These are phyloP conservation scores for Entomobrya multifasciata DNA, from an alignment of 2,888 invertebrate genomes.

Conservation along the genomic window DNA sequence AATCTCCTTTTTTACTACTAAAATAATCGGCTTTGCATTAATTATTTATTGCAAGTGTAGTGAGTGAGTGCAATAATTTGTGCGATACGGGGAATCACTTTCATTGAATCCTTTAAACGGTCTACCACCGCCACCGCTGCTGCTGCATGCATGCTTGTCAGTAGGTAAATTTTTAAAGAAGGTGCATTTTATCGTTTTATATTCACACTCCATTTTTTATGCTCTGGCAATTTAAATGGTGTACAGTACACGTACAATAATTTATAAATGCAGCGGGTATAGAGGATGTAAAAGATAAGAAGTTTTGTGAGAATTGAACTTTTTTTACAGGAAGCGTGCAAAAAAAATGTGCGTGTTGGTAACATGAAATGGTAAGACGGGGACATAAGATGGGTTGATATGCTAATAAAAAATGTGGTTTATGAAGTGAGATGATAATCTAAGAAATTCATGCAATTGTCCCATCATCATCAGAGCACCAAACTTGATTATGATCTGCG, in stretches of 20 bases:
- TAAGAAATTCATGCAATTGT: constrained; percentile 58
- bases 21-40: neutral
- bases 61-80: too few species aligned
- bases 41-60: too few species aligned
- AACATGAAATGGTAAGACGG: neutral
- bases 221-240: neutral
- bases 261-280: too few species aligned
- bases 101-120: constrained; percentile 56
- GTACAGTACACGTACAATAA: too few species aligned
- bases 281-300: neutral
- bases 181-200: too few species aligned
- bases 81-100: constrained; percentile 23
- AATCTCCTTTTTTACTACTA: too few species aligned
- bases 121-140: constrained; percentile 16
- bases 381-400: neutral
- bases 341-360: too few species aligned
- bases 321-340: neutral
- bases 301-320: neutral
- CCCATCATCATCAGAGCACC: constrained; percentile 31
- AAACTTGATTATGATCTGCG: neutral
- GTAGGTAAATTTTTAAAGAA: too few species aligned
- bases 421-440: constrained; percentile 31
- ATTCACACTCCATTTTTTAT: constrained; percentile 46
- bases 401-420: constrained; percentile 49
- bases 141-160: too few species aligned